Base-by-base conservation (phyloP, 2,113 vertebrate genomes). In the Poecilia latipinna region DNA sequence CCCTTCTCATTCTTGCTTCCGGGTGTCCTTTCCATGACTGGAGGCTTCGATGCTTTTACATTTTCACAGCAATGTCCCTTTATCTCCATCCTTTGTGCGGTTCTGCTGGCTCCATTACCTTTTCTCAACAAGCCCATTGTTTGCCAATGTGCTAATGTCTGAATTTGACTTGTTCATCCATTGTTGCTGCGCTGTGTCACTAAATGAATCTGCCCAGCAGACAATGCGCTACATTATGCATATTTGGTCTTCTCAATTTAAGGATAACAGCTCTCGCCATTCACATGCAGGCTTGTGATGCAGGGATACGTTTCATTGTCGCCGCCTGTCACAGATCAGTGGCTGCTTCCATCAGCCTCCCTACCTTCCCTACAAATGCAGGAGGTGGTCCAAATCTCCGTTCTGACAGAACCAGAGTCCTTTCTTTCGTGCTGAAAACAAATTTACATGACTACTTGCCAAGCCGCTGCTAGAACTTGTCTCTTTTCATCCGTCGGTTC, bases 31-130 rank as follows among this genome's bases (percentile, higher is more conserved):
- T 60, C 72, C 57, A 54, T 84, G 73, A 76, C 72, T 60, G 68
- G 19, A 60, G 60, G 29, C 79, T 82, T 60, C 51, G 68, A 77
- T 44, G 67, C 64, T 64, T 85, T 57, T 86, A 73, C 84, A 86
- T 91, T 88, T 84, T 73, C 79, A 86, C 85, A 57, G 77, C 61
- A 33, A 32, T 74, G 68, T 60, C 79, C 83, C 78, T 88, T 89
- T 90, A 86, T 91, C 84, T 87, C 75, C 0, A 48, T 67, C 75
- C 82, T 88, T 93, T 87, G 84, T 86, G 82, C 8, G 24, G 63
- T 85, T 84, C 51, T 39, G 57, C 88, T 51, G 84, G 88, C 91
- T 91, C 87, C 88, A 90, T 92, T 93, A 91, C 88, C 82, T 93
- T 91, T 90, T 80, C 80, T 85, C 86, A 80, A 87, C 84, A 76